Evolutionary conservation across 2,888 invertebrate species (phyloP), one percentile per base, ranked within the genome.

Genomic region (Ochropleura leucogaster): DNA sequence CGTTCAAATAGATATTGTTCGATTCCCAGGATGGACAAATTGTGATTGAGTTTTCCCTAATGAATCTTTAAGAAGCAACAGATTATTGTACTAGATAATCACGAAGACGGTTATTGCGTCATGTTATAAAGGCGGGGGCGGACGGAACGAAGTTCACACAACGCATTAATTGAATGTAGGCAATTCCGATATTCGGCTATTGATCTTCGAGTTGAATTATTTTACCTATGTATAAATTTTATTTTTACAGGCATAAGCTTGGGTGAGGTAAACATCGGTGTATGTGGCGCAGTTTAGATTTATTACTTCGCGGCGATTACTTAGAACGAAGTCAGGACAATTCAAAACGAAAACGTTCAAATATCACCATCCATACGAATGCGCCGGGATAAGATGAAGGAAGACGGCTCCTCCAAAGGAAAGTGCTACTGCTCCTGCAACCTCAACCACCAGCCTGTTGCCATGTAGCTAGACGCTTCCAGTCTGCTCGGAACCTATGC

Each of bases 351-450:
- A 63, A 64, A 14, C n/a, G n/a, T 47, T 10, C 40, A 40, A 69
- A 20, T 20, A 44, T 51, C 47, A 66, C 16, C 7, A 30, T 16
- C 74, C 6, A 20, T 10, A 51, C 30, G 14, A 73, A n/a, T 20
- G 20, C 40, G 40, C 6, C 9, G 16, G 16, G 40, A 14, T 12
- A 20, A 62, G n/a, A 77, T 18, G 68, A 40, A 57, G 55, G 30
- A 20, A 51, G 46, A 18, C 46, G 18, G 49, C 3, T 40, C 69
- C 20, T 69, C 78, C 8, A 18, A 42, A 51, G 59, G 42, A 49
- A 55, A 77, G 10, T 74, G 47, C 30, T 74, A 59, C 49, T 75
- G 74, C n/a, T 68, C 55, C 14, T 78, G 78, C 18, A 74, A 57
- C 57, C 70, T 78, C 40, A 78, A 75, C 78, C 69, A 40, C 14